Evolutionary conservation across 2,797 vertebrate genomes (phyloP).

Genomic region (Phaenicophaeus curvirostris): DNA sequence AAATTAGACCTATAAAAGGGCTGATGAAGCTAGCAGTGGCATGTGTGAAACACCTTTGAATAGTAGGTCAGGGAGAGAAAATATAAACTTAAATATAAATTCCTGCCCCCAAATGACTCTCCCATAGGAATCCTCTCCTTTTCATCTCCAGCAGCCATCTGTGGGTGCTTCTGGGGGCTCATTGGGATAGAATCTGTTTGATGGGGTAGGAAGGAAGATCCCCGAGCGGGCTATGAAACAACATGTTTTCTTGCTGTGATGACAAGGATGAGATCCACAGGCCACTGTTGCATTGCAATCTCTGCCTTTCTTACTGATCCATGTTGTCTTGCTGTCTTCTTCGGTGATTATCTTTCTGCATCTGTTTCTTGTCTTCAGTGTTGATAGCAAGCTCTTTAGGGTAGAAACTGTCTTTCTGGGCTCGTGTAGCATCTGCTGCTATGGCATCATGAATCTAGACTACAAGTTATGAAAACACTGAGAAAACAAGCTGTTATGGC

Average conservation of each 20-base stretch:
- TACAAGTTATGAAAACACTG: neutral
- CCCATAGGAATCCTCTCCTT: neutral
- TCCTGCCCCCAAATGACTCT: neutral
- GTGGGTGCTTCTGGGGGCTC: too few relatives aligned
- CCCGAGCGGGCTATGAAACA: neutral
- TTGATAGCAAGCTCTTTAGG: neutral
- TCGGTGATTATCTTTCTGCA: neutral
- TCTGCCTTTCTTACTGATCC: neutral
- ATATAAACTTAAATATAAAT: neutral
- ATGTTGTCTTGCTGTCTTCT: neutral
- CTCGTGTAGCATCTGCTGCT: neutral
- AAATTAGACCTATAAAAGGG: neutral
- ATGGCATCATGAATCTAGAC: neutral
- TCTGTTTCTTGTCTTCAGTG: neutral
- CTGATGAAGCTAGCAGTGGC: neutral
- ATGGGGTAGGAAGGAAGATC: neutral
- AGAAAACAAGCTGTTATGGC: neutral
- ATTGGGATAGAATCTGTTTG: neutral
- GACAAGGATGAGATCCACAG: neutral
- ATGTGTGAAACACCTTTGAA: neutral
- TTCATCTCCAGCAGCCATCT: neutral
- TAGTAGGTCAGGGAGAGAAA: neutral
- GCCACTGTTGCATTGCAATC: neutral
- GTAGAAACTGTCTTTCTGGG: neutral
- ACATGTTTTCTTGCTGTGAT: neutral